Evolutionary conservation across 1,140 invertebrate genomes (phyloP).

Genomic region (Psilanteris sp.): DNA sequence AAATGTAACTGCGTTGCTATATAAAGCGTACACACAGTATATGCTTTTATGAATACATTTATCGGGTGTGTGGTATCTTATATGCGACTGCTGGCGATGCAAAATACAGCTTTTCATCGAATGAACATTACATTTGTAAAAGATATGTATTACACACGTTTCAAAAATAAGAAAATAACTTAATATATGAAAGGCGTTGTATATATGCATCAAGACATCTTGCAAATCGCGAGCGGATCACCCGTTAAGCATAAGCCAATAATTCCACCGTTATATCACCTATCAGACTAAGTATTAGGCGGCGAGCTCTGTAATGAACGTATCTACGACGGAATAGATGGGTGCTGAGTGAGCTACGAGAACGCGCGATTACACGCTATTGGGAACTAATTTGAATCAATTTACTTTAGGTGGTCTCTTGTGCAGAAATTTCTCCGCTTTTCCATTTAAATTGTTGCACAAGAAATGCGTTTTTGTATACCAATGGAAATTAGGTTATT

Average conservation of each 20-base stretch:
- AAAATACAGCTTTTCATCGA: constrained; percentile 52
- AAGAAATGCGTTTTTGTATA: constrained; percentile 14
- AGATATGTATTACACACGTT: constrained; percentile 42
- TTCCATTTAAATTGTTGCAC: constrained; percentile 49
- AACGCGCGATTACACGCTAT: constrained; percentile 76
- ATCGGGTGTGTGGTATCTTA: constrained; percentile 38
- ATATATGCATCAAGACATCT: constrained; percentile 13
- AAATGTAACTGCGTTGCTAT: constrained; percentile 24
- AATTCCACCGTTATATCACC: constrained; percentile 77
- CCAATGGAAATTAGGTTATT: background rate
- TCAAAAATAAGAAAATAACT: constrained; percentile 64
- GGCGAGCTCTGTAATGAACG: constrained; percentile 76
- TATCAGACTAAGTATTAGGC: constrained; percentile 79
- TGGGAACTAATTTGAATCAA: constrained; percentile 79
- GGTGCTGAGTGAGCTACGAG: constrained; percentile 65
- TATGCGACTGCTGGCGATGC: constrained; percentile 50
- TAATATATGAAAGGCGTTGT: constrained; percentile 36
- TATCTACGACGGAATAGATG: constrained; percentile 73
- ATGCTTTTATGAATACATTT: constrained; percentile 20
- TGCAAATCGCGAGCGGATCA: constrained; percentile 64
- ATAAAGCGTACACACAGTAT: constrained; percentile 23
- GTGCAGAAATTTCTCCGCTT: constrained; percentile 30
- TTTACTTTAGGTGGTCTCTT: constrained; percentile 70
- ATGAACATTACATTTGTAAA: constrained; percentile 40
- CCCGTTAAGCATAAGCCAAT: constrained; percentile 70